Evolutionary conservation across 1,140 invertebrate species (phyloP).

Genomic region (Aphidius gifuensis): DNA sequence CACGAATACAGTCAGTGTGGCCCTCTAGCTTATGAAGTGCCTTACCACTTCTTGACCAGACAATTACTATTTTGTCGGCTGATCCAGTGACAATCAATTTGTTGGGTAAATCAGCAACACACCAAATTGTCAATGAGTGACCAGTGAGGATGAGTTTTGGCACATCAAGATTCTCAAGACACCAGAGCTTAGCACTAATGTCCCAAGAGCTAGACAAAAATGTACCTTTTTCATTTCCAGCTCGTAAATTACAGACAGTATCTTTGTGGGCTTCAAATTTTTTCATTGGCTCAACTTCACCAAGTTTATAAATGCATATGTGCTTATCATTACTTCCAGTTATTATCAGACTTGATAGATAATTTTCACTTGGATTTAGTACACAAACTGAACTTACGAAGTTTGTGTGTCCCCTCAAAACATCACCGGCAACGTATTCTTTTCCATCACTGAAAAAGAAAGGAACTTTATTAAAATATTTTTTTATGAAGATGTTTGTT

Average conservation of each 20-base stretch:
- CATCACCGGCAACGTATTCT: slow-evolving; percentile 61
- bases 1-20: slow-evolving; percentile 89
- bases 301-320: slow-evolving; percentile 73
- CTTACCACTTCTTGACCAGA: slow-evolving; percentile 70
- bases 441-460: slow-evolving; percentile 54
- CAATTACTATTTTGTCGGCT: slow-evolving; percentile 85
- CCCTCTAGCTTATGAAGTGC: slow-evolving; percentile 60
- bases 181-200: slow-evolving; percentile 79
- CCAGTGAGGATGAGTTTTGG: slow-evolving; percentile 64
- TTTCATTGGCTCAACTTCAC: slow-evolving; percentile 60
- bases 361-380: slow-evolving; percentile 65
- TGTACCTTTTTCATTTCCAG: slow-evolving; percentile 55
- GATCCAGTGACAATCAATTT: slow-evolving; percentile 75
- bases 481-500: neutral
- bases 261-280: slow-evolving; percentile 77
- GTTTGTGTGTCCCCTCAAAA: slow-evolving; percentile 78
- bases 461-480: neutral
- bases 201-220: slow-evolving; percentile 90
- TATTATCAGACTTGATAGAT: slow-evolving; percentile 75
- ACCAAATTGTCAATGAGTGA: slow-evolving; percentile 88
- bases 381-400: slow-evolving; percentile 80
- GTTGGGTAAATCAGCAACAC: slow-evolving; percentile 64
- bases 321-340: slow-evolving; percentile 87
- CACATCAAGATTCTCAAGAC: slow-evolving; percentile 54
- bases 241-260: slow-evolving; percentile 67